A percentile compares a stretch with the other conserved stretches of the same genome.
Conservation (phyloP, 1,140 invertebrate genomes). For the Zaprionus ghesquierei region DNA sequence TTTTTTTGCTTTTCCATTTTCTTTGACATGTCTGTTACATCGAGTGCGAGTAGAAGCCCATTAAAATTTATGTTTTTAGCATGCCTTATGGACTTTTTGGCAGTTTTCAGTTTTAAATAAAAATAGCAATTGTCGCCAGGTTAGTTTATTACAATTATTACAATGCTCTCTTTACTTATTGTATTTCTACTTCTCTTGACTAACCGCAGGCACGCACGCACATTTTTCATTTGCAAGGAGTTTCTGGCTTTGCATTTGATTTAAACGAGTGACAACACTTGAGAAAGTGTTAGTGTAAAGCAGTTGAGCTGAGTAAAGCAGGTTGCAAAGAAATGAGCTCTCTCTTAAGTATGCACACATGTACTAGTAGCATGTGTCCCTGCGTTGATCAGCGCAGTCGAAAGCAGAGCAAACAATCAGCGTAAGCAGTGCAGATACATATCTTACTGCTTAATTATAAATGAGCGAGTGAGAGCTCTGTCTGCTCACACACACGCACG, state of each 20-base stretch:
- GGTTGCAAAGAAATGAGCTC: neutral
- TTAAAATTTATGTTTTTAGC: neutral
- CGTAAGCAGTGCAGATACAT: neutral
- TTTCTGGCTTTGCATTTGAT: too few species aligned
- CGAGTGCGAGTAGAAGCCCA: too few species aligned
- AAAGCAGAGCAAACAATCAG: neutral
- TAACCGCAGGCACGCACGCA: neutral
- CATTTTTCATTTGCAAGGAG: neutral
- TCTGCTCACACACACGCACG: neutral
- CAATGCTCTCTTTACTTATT: neutral
- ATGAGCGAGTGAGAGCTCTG: too few species aligned
- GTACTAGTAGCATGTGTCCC: too few species aligned
- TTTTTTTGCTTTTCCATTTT: too few species aligned
- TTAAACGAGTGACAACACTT: neutral
- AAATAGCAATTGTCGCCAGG: neutral
- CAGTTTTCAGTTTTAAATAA: neutral
- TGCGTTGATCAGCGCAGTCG: neutral
- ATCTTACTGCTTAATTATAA: neutral
- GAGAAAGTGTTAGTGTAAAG: neutral
- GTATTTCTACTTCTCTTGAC: neutral
- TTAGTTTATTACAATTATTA: neutral
- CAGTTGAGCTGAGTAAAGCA: neutral
- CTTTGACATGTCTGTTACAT: too few species aligned
- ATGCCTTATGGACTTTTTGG: neutral
- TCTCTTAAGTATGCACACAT: too few species aligned